phyloP scores from a whole-genome alignment of 2,888 invertebrate genomes.

The Falcaria lacertinaria region DNA sequence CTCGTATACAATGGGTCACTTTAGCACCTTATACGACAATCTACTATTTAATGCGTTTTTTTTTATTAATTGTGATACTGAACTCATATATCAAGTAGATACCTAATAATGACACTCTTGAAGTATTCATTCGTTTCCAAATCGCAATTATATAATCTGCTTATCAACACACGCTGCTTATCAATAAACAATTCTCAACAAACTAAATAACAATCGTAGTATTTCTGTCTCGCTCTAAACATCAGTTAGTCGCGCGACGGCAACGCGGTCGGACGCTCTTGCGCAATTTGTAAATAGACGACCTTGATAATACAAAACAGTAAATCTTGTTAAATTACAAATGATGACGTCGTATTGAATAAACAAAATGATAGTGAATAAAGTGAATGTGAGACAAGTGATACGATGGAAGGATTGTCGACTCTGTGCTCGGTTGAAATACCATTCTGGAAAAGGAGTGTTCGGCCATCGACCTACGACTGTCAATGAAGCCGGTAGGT shows the following conservation, averaged over 20 bases:
- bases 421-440: constrained; percentile 41
- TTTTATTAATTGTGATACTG: too few relatives aligned
- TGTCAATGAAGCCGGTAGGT: constrained; percentile 52
- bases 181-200: constrained; percentile 9
- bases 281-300: constrained; percentile 49
- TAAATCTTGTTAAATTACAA: constrained; percentile 9
- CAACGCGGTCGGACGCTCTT: constrained; percentile 36
- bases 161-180: constrained; percentile 9
- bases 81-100: too few relatives aligned
- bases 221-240: background rate
- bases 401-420: constrained; percentile 42
- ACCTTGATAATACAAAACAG: constrained; percentile 33
- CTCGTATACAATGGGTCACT: too few relatives aligned
- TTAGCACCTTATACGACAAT: too few relatives aligned
- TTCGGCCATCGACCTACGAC: constrained; percentile 79
- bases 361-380: constrained; percentile 48
- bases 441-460: constrained; percentile 80
- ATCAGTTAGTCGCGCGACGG: constrained; percentile 3
- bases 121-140: too few relatives aligned
- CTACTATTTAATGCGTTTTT: too few relatives aligned
- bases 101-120: too few relatives aligned
- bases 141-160: constrained; percentile 10
- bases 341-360: constrained; percentile 24
- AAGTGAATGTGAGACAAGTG: constrained; percentile 49
- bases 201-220: constrained; percentile 1